phyloP scores from a whole-genome alignment of 2,888 invertebrate genomes.

The Mimas tiliae region DNA sequence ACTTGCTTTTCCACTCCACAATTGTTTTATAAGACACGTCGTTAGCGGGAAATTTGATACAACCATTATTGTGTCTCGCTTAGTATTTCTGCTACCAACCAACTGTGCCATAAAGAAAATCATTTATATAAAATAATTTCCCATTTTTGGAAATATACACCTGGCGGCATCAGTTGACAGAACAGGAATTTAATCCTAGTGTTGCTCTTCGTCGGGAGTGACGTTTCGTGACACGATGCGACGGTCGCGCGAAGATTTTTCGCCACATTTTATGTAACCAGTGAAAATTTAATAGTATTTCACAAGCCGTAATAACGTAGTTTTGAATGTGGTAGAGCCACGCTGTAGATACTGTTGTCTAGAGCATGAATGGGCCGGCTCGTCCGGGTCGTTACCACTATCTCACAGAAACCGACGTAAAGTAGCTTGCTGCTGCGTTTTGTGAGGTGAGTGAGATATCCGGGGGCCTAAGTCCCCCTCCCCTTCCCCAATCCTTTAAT shows the following conservation, averaged over 20 bases:
- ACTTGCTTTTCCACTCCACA: constrained; percentile 68
- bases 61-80: constrained; percentile 7
- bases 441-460: too few relatives aligned
- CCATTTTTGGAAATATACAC: constrained; percentile 9
- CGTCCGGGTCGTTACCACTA: too few relatives aligned
- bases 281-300: constrained; percentile 44
- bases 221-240: constrained; percentile 69
- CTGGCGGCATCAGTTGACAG: constrained; percentile 54
- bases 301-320: neutral
- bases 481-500: too few relatives aligned
- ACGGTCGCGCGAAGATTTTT: constrained; percentile 62
- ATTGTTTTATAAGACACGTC: constrained; percentile 47
- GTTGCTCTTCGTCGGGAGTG: constrained; percentile 63
- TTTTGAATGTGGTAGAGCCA: too few relatives aligned
- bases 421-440: too few relatives aligned
- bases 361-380: too few relatives aligned
- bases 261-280: constrained; percentile 62
- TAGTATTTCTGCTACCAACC: neutral
- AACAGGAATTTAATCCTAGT: constrained; percentile 79
- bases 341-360: too few relatives aligned
- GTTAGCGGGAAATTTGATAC: constrained; percentile 25
- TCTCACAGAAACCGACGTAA: too few relatives aligned
- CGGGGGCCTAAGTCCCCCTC: too few relatives aligned
- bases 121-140: neutral
- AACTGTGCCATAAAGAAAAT: neutral